Conservation (phyloP, 2,888 invertebrate species). For the Scaptomyza flava region DNA sequence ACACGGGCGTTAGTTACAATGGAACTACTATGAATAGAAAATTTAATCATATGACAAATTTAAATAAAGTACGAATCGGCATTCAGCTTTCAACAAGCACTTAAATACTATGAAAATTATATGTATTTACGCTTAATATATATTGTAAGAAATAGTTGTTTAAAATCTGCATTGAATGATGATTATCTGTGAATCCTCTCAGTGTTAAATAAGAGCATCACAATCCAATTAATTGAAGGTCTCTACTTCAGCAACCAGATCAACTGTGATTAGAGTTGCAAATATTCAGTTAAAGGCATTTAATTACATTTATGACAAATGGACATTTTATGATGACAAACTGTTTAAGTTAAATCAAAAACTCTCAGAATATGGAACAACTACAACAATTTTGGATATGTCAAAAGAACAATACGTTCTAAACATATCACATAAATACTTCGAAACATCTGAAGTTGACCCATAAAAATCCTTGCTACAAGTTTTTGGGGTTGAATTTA, state of each 20-base stretch:
- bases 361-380: neutral
- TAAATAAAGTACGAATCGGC: neutral
- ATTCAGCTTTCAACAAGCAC: neutral
- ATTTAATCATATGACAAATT: conserved; percentile 13
- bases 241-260: conserved; percentile 19
- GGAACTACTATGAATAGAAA: conserved; percentile 15
- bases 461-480: conserved; percentile 27
- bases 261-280: conserved; percentile 27
- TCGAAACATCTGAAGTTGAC: conserved; percentile 15
- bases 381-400: conserved; percentile 2
- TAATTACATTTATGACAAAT: conserved; percentile 61
- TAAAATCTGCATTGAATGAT: neutral
- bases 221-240: conserved; percentile 19
- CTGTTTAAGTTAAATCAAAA: conserved; percentile 34
- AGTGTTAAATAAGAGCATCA: neutral
- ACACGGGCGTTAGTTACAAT: neutral
- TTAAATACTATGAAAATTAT: neutral
- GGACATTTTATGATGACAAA: conserved; percentile 14
- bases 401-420: conserved; percentile 19
- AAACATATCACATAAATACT: conserved; percentile 5
- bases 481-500: conserved; percentile 15
- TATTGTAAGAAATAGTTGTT: neutral
- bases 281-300: conserved; percentile 37
- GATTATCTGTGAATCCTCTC: neutral
- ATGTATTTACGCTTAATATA: neutral